Evolutionary conservation across 1,140 invertebrate species (phyloP), one percentile per base, ranked within the genome.

Genomic region (Heliconius congener): DNA sequence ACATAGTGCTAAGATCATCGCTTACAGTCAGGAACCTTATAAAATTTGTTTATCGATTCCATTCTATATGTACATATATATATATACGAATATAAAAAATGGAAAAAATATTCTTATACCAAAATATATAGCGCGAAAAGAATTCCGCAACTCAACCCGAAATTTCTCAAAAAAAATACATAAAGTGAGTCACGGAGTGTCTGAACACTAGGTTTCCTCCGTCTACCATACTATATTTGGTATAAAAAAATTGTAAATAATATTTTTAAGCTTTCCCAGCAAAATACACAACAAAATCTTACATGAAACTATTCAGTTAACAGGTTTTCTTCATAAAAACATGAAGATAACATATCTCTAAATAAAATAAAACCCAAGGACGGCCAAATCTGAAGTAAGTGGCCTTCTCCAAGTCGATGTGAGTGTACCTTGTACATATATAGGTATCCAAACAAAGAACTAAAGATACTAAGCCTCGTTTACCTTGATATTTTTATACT

Each of bases 401-500:
- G 60, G 60, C 27, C 60, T 66, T 66, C 60, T 66, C 9, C 60
- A 66, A 11, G 3, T 66, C 60, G 27, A 66, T 66, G 60, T 30
- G 60, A 66, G 60, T 27, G 60, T 66, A 66, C 13, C 27, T 66
- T 30, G 1, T 66, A 66, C 13, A 16, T 1, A 0, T 57, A 23
- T 3, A 18, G n/a, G 60, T 66, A 66, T 66, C 60, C 60, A 30
- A 66, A 66, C 23, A 60, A 60, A 66, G 60, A 66, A 60, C 55
- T 71, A 37, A 23, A 57, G 19, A 19, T 72, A 19, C 23, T 74
- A 55, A 55, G 37, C 1, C 46, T n/a, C 18, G 60, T 27, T 76
- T n/a, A 71, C 74, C 74, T 76, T 76, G 74, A 76, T 76, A 70
- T 76, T 76, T 76, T 76, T 46, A 76, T 50, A 66, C 8, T 13